Conservation (phyloP, 2,888 invertebrate species). For the Augiades crinisus region DNA sequence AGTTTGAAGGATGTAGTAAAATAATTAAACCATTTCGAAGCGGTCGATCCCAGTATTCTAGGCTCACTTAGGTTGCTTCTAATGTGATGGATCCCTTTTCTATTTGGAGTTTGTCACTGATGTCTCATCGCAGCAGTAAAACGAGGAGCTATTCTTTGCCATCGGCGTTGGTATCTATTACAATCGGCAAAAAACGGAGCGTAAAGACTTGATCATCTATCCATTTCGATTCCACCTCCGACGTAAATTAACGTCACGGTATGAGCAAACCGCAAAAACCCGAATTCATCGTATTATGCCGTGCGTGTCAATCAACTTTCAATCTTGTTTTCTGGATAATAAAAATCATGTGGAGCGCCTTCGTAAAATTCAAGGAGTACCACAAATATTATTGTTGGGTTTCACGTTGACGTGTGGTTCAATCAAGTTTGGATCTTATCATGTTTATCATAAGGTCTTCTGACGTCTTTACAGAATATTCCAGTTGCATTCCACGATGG, state of each 20-base stretch:
- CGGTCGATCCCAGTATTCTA: too few relatives aligned
- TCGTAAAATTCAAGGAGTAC: not conserved
- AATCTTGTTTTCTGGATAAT: not conserved
- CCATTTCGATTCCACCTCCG: slow-evolving; percentile 1
- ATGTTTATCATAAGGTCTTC: not conserved
- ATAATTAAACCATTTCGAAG: too few relatives aligned
- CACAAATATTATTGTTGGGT: not conserved
- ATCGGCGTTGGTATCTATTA: not conserved
- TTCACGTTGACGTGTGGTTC: not conserved
- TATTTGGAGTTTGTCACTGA: too few relatives aligned
- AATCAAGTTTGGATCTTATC: not conserved
- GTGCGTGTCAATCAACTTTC: slow-evolving; percentile 2
- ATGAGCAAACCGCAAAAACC: slow-evolving; percentile 5
- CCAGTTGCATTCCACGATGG: not conserved
- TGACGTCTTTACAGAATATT: too few relatives aligned
- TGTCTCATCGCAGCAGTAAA: too few relatives aligned
- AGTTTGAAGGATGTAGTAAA: too few relatives aligned
- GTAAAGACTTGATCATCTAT: not conserved
- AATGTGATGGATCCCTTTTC: too few relatives aligned
- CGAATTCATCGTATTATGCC: not conserved
- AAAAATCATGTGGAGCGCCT: not conserved
- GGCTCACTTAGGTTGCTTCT: too few relatives aligned
- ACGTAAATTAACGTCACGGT: slow-evolving; percentile 8
- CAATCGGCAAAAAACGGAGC: not conserved
- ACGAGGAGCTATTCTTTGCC: too few relatives aligned